These are phyloP conservation scores for Dryomyza anilis DNA, from an alignment of 2,888 invertebrate genomes.

Conservation along the genomic window DNA sequence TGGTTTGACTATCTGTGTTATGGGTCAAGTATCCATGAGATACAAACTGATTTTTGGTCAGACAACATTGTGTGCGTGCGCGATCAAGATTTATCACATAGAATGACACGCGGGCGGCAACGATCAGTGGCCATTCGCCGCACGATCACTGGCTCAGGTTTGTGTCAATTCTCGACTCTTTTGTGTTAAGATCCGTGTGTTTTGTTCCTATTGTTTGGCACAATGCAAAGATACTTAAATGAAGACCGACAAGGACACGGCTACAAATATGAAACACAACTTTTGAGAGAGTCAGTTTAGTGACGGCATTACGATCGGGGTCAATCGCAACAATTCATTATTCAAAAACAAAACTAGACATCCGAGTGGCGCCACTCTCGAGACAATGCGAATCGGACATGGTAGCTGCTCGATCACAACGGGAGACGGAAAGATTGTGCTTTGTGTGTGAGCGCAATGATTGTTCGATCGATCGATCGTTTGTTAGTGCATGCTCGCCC, in stretches of 20 bases:
- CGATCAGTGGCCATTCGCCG: slow-evolving; percentile 6
- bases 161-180: slow-evolving; percentile 1
- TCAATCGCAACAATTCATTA: slow-evolving; percentile 51
- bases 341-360: slow-evolving; percentile 41
- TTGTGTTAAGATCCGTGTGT: slow-evolving; percentile 13
- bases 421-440: neutral
- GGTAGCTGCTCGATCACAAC: neutral
- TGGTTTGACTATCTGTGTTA: too few relatives aligned
- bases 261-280: too few relatives aligned
- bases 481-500: neutral
- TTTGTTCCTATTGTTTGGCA: slow-evolving; percentile 16
- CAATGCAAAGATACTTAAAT: slow-evolving; percentile 21
- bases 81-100: slow-evolving; percentile 27
- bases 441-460: slow-evolving; percentile 9
- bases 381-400: neutral
- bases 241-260: slow-evolving; percentile 41
- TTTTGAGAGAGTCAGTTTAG: too few relatives aligned
- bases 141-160: neutral
- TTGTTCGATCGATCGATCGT: neutral
- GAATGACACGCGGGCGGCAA: slow-evolving; percentile 18
- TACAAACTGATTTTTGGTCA: too few relatives aligned
- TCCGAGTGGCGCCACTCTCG: slow-evolving; percentile 43
- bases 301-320: neutral
- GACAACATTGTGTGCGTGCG: too few relatives aligned
- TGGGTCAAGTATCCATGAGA: too few relatives aligned